phyloP scores from a whole-genome alignment of 2,888 invertebrate genomes.

The Heliconius cydno region DNA sequence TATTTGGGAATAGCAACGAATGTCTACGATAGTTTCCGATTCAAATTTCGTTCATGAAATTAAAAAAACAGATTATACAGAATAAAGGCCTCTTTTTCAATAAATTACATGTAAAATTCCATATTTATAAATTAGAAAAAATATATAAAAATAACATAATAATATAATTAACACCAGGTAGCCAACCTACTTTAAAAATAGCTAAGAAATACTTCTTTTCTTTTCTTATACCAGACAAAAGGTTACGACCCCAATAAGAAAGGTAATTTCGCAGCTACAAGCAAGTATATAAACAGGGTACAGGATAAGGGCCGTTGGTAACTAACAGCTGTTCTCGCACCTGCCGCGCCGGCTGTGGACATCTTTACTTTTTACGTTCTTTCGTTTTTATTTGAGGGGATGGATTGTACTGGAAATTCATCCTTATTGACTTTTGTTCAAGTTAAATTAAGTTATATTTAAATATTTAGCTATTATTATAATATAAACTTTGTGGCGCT shows the following conservation, averaged over 20 bases:
- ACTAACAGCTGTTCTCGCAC: constrained; percentile 59
- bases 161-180: background rate
- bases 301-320: constrained; percentile 51
- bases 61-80: no score
- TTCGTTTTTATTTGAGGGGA: constrained; percentile 14
- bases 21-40: no score
- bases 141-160: background rate
- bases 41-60: no score
- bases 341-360: constrained; percentile 53
- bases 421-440: background rate
- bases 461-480: background rate
- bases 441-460: background rate
- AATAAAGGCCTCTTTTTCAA: no score
- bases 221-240: constrained; percentile 14
- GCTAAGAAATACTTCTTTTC: background rate
- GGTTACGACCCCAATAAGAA: constrained; percentile 33
- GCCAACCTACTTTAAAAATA: background rate
- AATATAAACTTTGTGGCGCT: background rate
- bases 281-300: constrained; percentile 22
- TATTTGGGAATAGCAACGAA: no score
- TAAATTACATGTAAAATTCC: no score
- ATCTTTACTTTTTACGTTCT: constrained; percentile 34
- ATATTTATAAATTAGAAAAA: background rate
- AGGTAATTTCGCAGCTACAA: constrained; percentile 31
- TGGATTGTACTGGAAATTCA: background rate